phyloP scores from a whole-genome alignment of 2,888 invertebrate species.

The Endotricha flammealis region DNA sequence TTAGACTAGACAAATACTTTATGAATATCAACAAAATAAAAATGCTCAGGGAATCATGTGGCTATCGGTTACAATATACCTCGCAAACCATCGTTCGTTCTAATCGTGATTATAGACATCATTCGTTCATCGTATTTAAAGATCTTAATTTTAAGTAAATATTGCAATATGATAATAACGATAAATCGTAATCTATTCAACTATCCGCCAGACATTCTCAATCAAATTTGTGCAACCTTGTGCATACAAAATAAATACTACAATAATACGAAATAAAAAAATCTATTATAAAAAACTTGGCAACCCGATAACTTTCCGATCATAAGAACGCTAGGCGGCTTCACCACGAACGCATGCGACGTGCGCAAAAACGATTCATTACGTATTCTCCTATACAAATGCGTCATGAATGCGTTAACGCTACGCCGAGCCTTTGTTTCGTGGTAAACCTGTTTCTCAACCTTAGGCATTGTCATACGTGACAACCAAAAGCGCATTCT shows the following conservation, averaged over 20 bases:
- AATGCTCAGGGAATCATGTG: no score
- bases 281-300: constrained; percentile 37
- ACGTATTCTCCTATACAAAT: background rate
- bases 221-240: constrained; percentile 9
- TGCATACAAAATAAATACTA: constrained; percentile 20
- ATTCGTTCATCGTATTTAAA: no score
- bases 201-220: constrained; percentile 9
- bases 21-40: no score
- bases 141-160: no score
- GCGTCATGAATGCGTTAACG: background rate
- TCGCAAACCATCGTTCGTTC: no score
- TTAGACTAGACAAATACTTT: no score
- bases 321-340: constrained; percentile 7
- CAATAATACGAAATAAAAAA: constrained; percentile 27
- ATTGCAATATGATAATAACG: no score
- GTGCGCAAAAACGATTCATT: constrained; percentile 1
- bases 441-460: background rate
- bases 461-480: no score
- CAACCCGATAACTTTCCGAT: constrained; percentile 27
- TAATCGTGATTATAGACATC: no score
- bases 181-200: constrained; percentile 1
- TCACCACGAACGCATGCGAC: constrained; percentile 1
- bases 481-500: no score
- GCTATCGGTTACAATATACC: no score
- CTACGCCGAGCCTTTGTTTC: background rate